A percentile compares a stretch with the other conserved stretches of the same genome.
Conservation (phyloP, 2,113 vertebrate species). For the Amphiprion percula region DNA sequence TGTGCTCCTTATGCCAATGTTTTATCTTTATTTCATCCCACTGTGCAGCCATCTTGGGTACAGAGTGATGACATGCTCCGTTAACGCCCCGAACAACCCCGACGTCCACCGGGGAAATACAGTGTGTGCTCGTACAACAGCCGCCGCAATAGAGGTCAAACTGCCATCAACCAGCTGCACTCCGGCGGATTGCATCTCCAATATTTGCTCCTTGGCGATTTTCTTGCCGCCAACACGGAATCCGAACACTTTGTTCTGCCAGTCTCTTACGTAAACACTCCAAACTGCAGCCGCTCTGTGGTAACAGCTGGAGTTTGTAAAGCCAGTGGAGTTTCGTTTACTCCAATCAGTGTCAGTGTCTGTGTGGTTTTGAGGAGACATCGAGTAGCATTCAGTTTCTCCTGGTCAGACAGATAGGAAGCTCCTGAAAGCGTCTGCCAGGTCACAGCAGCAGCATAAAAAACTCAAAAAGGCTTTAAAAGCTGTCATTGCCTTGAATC, state of each 20-base stretch:
- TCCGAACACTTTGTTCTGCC: not conserved
- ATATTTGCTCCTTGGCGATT: conserved; percentile 28
- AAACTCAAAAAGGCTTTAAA: conserved; percentile 8
- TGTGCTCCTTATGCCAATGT: not conserved
- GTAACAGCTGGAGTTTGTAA: conserved; percentile 52
- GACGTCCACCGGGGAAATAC: conserved; percentile 4
- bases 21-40: conserved; percentile 13
- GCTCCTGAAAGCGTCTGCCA: conserved; percentile 28
- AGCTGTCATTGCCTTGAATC: conserved; percentile 26
- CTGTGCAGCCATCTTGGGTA: conserved; percentile 3
- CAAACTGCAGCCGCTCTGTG: conserved; percentile 17
- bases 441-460: conserved; percentile 25
- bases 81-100: not conserved
- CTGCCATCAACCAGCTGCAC: conserved; percentile 22
- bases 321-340: conserved; percentile 39
- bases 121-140: not conserved
- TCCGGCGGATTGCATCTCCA: not conserved
- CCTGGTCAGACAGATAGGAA: conserved; percentile 33
- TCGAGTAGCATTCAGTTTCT: conserved; percentile 34
- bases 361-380: conserved; percentile 44
- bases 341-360: conserved; percentile 39
- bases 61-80: not conserved
- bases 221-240: conserved; percentile 3
- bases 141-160: conserved; percentile 19
- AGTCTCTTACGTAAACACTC: not conserved